phyloP scores from a whole-genome alignment of 2,113 vertebrate genomes.

The Psilopsiagon aurifrons region DNA sequence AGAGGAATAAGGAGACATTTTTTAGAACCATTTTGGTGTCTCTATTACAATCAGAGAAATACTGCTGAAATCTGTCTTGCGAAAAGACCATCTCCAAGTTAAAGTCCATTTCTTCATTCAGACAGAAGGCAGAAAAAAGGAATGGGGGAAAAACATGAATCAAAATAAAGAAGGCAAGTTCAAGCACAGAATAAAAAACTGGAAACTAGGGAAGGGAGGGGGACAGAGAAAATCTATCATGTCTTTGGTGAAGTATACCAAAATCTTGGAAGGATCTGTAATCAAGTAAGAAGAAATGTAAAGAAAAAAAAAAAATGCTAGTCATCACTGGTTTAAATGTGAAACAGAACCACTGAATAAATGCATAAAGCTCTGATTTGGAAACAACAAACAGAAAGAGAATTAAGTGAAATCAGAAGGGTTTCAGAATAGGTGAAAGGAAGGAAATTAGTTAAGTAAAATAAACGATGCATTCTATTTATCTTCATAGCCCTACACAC shows the following conservation, averaged over 20 bases:
- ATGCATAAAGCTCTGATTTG: neutral
- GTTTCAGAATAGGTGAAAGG: neutral
- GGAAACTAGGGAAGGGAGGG: neutral
- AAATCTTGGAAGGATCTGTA: neutral
- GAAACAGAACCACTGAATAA: neutral
- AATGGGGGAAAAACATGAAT: neutral
- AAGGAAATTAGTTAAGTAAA: neutral
- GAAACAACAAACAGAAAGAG: neutral
- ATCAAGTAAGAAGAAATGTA: neutral
- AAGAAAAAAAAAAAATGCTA: neutral
- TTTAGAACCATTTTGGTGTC: neutral
- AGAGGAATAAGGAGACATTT: neutral
- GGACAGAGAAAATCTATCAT: neutral
- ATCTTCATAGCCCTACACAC: neutral
- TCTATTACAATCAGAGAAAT: neutral
- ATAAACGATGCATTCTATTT: neutral
- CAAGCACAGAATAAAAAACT: neutral
- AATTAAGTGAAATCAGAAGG: neutral
- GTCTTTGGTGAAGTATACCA: neutral
- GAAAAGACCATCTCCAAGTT: neutral
- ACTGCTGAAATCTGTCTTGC: neutral
- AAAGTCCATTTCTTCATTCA: neutral
- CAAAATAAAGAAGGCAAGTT: neutral
- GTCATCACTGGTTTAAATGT: neutral
- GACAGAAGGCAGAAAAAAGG: neutral